A percentile compares a stretch with the other conserved stretches of the same genome.
Conservation (phyloP, 2,888 invertebrate species). For the Thymelicus acteon region DNA sequence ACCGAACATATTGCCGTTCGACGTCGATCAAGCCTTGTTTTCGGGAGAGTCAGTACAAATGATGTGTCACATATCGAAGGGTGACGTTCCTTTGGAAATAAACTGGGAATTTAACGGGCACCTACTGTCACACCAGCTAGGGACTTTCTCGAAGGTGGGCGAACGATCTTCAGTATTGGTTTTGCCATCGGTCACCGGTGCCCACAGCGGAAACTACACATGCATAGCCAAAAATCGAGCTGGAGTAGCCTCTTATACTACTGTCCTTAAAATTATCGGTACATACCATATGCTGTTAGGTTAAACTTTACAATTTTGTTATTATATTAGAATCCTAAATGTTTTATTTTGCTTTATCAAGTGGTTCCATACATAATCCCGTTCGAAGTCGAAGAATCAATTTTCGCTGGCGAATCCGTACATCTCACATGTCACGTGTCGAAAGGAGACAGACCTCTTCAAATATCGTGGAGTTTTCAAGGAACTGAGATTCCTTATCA, state of each 20-base stretch:
- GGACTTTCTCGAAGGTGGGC: conserved; percentile 74
- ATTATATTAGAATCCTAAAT: conserved; percentile 39
- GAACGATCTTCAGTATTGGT: conserved; percentile 78
- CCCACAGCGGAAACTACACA: conserved; percentile 85
- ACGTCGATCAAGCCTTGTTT: conserved; percentile 86
- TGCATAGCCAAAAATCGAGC: conserved; percentile 84
- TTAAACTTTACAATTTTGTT: conserved; percentile 37
- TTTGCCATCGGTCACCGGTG: conserved; percentile 78
- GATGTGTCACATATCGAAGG: conserved; percentile 86
- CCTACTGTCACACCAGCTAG: conserved; percentile 73
- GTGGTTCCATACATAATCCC: conserved; percentile 87
- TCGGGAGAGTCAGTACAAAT: conserved; percentile 86
- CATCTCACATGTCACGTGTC: conserved; percentile 88
- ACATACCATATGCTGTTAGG: conserved; percentile 41
- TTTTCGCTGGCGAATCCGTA: conserved; percentile 88
- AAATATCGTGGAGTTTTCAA: conserved; percentile 89
- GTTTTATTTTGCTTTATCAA: conserved; percentile 55
- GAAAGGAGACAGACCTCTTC: conserved; percentile 89
- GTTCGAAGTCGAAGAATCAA: conserved; percentile 87
- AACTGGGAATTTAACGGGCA: conserved; percentile 86
- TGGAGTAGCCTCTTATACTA: conserved; percentile 78
- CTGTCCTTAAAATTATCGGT: conserved; percentile 83
- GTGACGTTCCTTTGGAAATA: conserved; percentile 86
- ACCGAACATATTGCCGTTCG: conserved; percentile 87
- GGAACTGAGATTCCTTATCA: conserved; percentile 85